Evolutionary conservation across 1,140 invertebrate species (phyloP).

Genomic region (Microplitis demolitor): DNA sequence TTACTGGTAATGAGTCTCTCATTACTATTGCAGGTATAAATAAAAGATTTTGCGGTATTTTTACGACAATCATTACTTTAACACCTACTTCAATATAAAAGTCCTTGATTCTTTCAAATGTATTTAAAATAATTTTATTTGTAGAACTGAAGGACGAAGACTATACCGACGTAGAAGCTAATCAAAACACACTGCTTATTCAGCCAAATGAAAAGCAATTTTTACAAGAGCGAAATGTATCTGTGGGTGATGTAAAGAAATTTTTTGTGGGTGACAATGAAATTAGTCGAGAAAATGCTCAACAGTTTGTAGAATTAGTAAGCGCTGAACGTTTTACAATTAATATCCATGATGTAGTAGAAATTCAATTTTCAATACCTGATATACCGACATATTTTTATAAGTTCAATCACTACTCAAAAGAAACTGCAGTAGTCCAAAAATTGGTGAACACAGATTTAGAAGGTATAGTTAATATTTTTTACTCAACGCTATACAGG

Average conservation of each 20-base stretch:
- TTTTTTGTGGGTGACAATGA: constrained; percentile 48
- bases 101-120: neutral
- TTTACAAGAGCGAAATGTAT: constrained; percentile 29
- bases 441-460: too few species aligned
- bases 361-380: constrained; percentile 47
- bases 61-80: too few species aligned
- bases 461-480: too few species aligned
- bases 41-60: too few species aligned
- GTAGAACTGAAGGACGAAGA: neutral
- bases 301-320: constrained; percentile 1
- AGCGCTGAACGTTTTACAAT: neutral
- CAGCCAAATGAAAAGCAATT: constrained; percentile 1
- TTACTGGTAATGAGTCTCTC: constrained; percentile 65
- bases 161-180: neutral
- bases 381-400: neutral
- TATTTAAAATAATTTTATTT: neutral
- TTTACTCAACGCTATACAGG: too few species aligned
- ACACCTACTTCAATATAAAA: too few species aligned
- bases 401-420: too few species aligned
- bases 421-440: too few species aligned
- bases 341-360: constrained; percentile 28
- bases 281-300: neutral
- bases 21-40: constrained; percentile 49
- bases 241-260: constrained; percentile 52
- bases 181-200: neutral